Percentiles rank a stretch among this genome's conserved stretches.
These are phyloP conservation scores for Caenorhabditis drosophilae DNA, from an alignment of 2,888 invertebrate species.

Conservation along the genomic window DNA sequence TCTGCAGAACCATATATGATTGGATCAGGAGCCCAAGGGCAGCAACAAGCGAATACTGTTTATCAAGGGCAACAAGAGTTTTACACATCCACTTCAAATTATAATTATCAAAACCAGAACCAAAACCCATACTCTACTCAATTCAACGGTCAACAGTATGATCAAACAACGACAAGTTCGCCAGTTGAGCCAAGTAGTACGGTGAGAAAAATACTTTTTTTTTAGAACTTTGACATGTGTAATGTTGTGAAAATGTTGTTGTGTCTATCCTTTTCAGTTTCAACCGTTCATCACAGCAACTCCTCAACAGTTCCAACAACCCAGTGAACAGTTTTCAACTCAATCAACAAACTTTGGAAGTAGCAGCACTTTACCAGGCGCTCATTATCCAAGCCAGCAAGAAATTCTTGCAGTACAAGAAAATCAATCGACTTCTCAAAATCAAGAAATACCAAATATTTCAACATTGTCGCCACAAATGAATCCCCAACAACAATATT, in stretches of 20 bases:
- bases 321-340: too few species aligned
- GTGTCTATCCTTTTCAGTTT: too few species aligned
- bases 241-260: constrained; percentile 19
- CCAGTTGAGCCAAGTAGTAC: not conserved
- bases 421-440: constrained; percentile 20
- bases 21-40: not conserved
- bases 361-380: too few species aligned
- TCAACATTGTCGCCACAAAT: not conserved
- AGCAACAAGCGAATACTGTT: not conserved
- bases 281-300: too few species aligned
- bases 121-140: not conserved
- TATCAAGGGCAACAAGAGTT: too few species aligned
- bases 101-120: not conserved
- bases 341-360: too few species aligned
- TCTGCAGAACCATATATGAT: not conserved
- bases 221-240: too few species aligned
- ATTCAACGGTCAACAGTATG: constrained; percentile 2
- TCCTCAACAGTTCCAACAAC: too few species aligned
- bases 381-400: constrained; percentile 36
- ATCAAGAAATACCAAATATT: constrained; percentile 17
- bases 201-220: too few species aligned
- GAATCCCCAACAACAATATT: not conserved
- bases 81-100: not conserved
- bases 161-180: not conserved
- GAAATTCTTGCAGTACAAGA: constrained; percentile 10